Percentiles rank a stretch among this genome's conserved stretches.
Evolutionary conservation across 2,888 invertebrate genomes (phyloP).

Genomic region (Drosophila greeni): DNA sequence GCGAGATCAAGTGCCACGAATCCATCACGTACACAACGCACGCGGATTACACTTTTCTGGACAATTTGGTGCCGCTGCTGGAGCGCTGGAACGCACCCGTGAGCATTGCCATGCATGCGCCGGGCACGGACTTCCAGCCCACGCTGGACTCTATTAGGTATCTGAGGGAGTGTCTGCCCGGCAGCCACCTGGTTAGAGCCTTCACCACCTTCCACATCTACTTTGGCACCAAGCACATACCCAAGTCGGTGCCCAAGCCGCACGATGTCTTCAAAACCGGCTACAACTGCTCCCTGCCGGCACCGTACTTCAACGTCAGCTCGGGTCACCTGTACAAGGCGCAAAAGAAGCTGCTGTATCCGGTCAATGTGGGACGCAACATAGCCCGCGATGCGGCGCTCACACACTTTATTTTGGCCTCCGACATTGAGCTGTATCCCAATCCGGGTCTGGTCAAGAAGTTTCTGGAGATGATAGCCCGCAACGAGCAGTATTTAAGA

Average conservation of each 20-base stretch:
- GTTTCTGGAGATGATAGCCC: conserved; percentile 91
- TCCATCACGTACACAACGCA: conserved; percentile 95
- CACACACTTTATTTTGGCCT: conserved; percentile 90
- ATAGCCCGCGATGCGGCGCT: conserved; percentile 90
- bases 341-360: conserved; percentile 89
- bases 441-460: conserved; percentile 88
- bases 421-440: conserved; percentile 94
- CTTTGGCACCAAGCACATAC: conserved; percentile 92
- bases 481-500: conserved; percentile 84
- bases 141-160: conserved; percentile 90
- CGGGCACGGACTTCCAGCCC: conserved; percentile 88
- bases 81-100: conserved; percentile 93
- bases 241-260: conserved; percentile 85
- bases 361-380: conserved; percentile 93
- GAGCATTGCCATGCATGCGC: conserved; percentile 92
- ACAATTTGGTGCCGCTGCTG: conserved; percentile 91
- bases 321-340: conserved; percentile 86
- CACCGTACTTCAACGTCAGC: conserved; percentile 85
- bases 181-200: conserved; percentile 84
- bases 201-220: conserved; percentile 93
- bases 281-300: conserved; percentile 85
- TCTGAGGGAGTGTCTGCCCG: conserved; percentile 86
- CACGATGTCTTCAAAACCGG: conserved; percentile 82
- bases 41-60: conserved; percentile 93
- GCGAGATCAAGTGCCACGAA: conserved; percentile 86